A percentile compares a stretch with the other conserved stretches of the same genome.
phyloP scores from a whole-genome alignment of 1,140 invertebrate genomes.

The Solenopsis fugax region DNA sequence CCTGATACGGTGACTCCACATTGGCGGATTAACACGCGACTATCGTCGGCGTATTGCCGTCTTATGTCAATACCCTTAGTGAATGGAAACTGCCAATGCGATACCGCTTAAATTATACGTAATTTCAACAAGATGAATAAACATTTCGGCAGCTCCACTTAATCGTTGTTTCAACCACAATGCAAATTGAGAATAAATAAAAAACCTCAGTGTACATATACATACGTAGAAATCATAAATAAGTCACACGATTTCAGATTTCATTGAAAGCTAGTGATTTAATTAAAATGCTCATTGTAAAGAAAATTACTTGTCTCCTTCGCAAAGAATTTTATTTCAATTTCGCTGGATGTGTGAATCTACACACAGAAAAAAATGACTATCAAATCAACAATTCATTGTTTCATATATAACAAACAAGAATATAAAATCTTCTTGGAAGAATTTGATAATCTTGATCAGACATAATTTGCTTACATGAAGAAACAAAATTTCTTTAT shows the following conservation, averaged over 20 bases:
- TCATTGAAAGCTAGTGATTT: neutral
- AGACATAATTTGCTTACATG: too few species aligned
- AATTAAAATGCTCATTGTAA: neutral
- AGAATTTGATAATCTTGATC: too few species aligned
- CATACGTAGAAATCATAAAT: neutral
- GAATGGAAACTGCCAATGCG: conserved; percentile 38
- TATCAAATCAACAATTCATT: too few species aligned
- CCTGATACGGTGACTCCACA: conserved; percentile 60
- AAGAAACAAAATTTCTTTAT: too few species aligned
- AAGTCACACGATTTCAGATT: neutral
- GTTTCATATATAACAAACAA: too few species aligned
- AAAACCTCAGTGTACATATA: neutral
- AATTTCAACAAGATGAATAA: conserved; percentile 3
- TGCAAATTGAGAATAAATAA: neutral
- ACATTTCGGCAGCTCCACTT: neutral
- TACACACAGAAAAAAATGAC: too few species aligned
- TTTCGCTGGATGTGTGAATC: neutral
- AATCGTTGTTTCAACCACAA: neutral
- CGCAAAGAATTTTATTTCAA: neutral
- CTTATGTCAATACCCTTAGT: conserved; percentile 57
- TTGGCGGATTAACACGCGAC: conserved; percentile 68
- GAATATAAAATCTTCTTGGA: too few species aligned
- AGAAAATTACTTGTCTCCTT: neutral
- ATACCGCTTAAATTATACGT: conserved; percentile 20
- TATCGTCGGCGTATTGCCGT: conserved; percentile 62